Conservation (phyloP, 1,140 invertebrate species). For the Eumeta japonica region DNA sequence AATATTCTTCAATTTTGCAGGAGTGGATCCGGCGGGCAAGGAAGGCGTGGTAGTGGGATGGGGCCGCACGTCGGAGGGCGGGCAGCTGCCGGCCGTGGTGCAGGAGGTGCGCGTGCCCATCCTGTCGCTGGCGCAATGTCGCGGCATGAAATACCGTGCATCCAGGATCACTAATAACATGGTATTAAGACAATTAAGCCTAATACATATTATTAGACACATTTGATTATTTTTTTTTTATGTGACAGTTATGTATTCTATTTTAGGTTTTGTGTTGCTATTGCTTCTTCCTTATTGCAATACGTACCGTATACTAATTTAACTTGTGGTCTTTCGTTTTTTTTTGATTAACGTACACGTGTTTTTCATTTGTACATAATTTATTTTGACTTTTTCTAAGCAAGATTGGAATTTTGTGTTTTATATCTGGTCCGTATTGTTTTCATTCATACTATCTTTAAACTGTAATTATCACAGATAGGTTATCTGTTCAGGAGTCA, state of each 20-base stretch:
- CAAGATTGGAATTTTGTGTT: too few species aligned
- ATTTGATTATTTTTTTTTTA: conserved; percentile 1
- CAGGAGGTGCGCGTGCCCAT: conserved; percentile 85
- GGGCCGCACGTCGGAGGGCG: conserved; percentile 78
- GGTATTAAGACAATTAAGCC: conserved; percentile 47
- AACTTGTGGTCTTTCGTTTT: not conserved
- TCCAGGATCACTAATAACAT: conserved; percentile 78
- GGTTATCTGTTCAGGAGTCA: too few species aligned
- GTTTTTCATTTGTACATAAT: too few species aligned
- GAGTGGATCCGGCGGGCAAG: conserved; percentile 70
- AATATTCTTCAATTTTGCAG: too few species aligned
- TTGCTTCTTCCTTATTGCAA: too few species aligned
- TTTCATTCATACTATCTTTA: too few species aligned
- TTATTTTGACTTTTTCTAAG: too few species aligned
- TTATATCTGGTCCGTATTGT: too few species aligned
- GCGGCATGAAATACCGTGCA: conserved; percentile 78
- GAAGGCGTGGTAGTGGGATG: conserved; percentile 78
- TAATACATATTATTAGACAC: not conserved
- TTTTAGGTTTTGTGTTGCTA: not conserved
- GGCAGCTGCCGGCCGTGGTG: conserved; percentile 73
- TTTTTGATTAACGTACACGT: too few species aligned
- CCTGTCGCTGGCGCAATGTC: conserved; percentile 72
- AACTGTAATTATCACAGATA: too few species aligned
- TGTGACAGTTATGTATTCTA: not conserved
- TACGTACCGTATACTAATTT: too few species aligned